phyloP scores from a whole-genome alignment of 2,797 vertebrate species.

The Chelidonichthys spinosus region DNA sequence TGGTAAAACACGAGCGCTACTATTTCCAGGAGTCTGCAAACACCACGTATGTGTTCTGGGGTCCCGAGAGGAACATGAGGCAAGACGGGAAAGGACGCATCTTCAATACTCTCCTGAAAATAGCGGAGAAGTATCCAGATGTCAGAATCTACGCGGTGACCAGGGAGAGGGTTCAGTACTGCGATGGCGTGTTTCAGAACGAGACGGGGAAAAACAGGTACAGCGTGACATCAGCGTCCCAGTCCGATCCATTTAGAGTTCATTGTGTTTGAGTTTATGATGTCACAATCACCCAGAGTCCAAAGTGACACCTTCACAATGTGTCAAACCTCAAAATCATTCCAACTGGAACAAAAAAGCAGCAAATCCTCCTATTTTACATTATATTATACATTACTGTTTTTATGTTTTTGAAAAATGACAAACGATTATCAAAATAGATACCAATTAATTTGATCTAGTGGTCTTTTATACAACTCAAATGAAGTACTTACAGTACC shows the following conservation, averaged over 20 bases:
- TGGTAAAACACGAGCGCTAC: slow-evolving; percentile 87
- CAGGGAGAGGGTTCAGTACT: slow-evolving; percentile 88
- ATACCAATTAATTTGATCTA: background rate
- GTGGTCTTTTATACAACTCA: background rate
- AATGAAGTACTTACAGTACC: background rate
- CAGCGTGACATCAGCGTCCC: background rate
- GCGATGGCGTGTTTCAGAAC: slow-evolving; percentile 91
- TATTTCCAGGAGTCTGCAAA: slow-evolving; percentile 87
- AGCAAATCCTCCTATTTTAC: background rate
- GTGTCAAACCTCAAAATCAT: background rate
- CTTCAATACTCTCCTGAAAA: slow-evolving; percentile 85
- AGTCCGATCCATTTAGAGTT: background rate
- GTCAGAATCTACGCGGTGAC: slow-evolving; percentile 88
- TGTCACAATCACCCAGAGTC: background rate
- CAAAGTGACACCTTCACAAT: background rate
- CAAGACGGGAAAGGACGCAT: slow-evolving; percentile 85
- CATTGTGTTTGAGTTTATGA: too few relatives aligned
- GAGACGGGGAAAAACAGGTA: slow-evolving; percentile 97
- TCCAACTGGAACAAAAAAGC: background rate
- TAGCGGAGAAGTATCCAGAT: slow-evolving; percentile 81
- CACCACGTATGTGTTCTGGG: slow-evolving; percentile 93
- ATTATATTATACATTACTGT: too few relatives aligned
- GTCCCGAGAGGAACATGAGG: slow-evolving; percentile 91
- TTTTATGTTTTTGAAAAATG: too few relatives aligned
- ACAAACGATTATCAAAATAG: background rate